Percentiles rank a stretch among this genome's conserved stretches.
Conservation (phyloP, 2,888 invertebrate species). For the Actias luna region DNA sequence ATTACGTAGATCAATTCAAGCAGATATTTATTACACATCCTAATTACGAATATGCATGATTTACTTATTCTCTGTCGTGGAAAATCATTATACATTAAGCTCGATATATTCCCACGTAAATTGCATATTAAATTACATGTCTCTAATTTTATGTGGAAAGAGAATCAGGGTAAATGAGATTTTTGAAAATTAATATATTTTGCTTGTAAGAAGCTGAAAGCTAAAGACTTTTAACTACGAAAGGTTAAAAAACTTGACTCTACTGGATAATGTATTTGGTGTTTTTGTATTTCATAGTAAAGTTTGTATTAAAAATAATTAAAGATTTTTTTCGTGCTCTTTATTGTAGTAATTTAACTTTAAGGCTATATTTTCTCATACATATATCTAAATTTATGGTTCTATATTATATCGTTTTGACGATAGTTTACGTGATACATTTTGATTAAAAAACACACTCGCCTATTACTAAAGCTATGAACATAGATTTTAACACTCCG, state of each 20-base stretch:
- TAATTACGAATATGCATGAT: slow-evolving; percentile 11
- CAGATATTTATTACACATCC: neutral
- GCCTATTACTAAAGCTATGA: too few species aligned
- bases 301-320: neutral
- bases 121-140: slow-evolving; percentile 41
- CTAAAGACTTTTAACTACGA: slow-evolving; percentile 9
- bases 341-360: neutral
- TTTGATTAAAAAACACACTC: too few species aligned
- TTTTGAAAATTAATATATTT: slow-evolving; percentile 19
- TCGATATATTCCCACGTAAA: slow-evolving; percentile 25
- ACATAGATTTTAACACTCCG: too few species aligned
- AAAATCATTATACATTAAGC: neutral
- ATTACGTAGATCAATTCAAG: slow-evolving; percentile 20
- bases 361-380: neutral
- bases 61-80: slow-evolving; percentile 22
- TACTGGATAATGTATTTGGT: neutral
- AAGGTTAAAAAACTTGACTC: neutral
- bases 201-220: too few species aligned
- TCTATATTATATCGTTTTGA: too few species aligned
- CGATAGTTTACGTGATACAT: too few species aligned
- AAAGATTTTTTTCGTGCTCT: neutral
- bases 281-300: neutral
- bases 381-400: neutral
- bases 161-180: slow-evolving; percentile 20
- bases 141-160: slow-evolving; percentile 29